Percentiles rank a stretch among this genome's conserved stretches.
Evolutionary conservation across 2,888 invertebrate species (phyloP).

Genomic region (Thera britannica): DNA sequence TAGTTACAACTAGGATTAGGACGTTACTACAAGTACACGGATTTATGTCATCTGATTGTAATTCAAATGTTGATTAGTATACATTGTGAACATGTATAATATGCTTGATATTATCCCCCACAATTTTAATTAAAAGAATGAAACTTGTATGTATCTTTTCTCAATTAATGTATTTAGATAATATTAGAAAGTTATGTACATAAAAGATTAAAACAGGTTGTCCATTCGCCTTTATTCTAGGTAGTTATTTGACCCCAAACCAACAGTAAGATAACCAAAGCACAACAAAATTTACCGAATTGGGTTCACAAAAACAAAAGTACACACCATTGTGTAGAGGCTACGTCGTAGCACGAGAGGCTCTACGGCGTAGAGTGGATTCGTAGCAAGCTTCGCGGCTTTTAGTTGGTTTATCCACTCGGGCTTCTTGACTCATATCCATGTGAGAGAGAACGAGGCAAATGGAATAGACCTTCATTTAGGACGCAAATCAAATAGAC

Average conservation of each 20-base stretch:
- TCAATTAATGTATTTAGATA: no score
- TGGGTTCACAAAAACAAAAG: not conserved
- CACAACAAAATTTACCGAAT: not conserved
- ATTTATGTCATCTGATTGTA: no score
- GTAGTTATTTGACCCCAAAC: no score
- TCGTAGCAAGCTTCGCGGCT: conserved; percentile 1
- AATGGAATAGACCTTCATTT: no score
- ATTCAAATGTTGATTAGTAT: not conserved
- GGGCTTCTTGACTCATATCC: not conserved
- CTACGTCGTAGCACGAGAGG: conserved; percentile 6
- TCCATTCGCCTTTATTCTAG: no score
- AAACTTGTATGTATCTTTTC: no score
- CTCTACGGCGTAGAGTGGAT: not conserved
- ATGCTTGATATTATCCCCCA: no score
- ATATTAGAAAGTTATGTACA: no score
- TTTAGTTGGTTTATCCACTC: not conserved
- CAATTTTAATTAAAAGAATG: no score
- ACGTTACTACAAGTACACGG: no score
- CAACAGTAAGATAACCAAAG: not conserved
- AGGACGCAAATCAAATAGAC: no score
- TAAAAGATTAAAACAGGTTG: no score
- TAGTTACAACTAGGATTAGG: not conserved
- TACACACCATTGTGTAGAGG: not conserved
- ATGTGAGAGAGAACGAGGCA: not conserved
- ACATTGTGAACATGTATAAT: not conserved